Conservation (phyloP, 2,797 vertebrate genomes). For the Sebastes iracundus region DNA sequence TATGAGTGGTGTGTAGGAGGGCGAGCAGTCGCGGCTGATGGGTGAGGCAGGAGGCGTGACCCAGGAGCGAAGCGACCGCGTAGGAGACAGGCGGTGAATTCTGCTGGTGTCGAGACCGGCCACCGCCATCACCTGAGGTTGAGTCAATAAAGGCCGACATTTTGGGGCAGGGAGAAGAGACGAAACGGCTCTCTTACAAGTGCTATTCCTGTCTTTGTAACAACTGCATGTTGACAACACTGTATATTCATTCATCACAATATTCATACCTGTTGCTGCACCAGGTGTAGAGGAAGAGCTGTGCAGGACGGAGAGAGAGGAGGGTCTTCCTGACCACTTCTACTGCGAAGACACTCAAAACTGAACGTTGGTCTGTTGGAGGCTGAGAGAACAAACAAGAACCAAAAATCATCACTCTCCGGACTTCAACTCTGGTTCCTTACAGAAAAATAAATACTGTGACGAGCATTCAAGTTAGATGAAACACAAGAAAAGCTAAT, state of each 20-base stretch:
- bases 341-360: slow-evolving; percentile 94
- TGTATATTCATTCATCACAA: neutral
- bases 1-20: slow-evolving; percentile 91
- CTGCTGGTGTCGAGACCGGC: slow-evolving; percentile 91
- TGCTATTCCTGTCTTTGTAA: neutral
- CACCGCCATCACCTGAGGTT: slow-evolving; percentile 91
- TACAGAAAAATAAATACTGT: neutral
- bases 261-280: slow-evolving; percentile 81
- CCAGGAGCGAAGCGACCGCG: slow-evolving; percentile 92
- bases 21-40: slow-evolving; percentile 80
- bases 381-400: slow-evolving; percentile 74
- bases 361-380: slow-evolving; percentile 90
- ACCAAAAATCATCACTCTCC: neutral
- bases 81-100: slow-evolving; percentile 88
- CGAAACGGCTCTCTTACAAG: neutral
- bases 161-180: neutral
- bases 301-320: slow-evolving; percentile 85
- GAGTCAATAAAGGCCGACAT: neutral
- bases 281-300: slow-evolving; percentile 91
- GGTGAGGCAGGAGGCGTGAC: slow-evolving; percentile 93
- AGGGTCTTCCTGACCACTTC: slow-evolving; percentile 87
- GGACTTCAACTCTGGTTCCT: neutral
- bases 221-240: neutral
- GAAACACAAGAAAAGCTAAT: neutral
- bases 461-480: neutral